Evolutionary conservation across 2,797 vertebrate genomes (phyloP), one percentile per base, ranked within the genome.

Genomic region (Silurus lanzhouensis): DNA sequence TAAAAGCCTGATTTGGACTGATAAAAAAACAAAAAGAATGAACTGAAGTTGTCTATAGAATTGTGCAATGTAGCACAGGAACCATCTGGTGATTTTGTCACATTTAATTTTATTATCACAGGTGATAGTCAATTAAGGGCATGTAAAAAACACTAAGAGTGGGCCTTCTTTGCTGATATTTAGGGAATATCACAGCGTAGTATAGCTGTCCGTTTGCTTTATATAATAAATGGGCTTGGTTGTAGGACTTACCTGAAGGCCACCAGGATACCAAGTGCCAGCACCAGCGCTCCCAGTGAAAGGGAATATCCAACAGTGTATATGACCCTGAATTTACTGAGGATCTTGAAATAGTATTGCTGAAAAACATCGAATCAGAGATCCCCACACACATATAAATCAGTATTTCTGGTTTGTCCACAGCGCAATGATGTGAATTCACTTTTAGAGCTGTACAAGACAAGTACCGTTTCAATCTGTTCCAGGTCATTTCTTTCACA

Each of bases 251-350:
- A 98, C 97, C 97, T 98, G 94, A 98, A 97, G 75, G 93, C 92
- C 88, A 96, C 94, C 61, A 98, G 92, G 84, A 97, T 94, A 31
- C 94, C 90, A 52, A 98, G 92, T 0, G 97, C 97, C 83, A 97
- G 88, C 27, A 97, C 92, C 87, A 98, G 90, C 0, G 97, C 95
- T 44, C 95, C 93, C 46, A 98, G 92, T 0, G 97, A 98, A 76
- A 97, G 86, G 15, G 97, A 97, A 83, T 98, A 98, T 31, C 97
- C 97, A 2, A 98, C 93, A 0, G 96, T 98, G 92, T 98, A 98
- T 93, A 98, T 94, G 48, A 95, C 89, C 74, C 93, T 91, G 64
- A 96, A 92, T 66, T 92, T 92, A 66, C 93, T 94, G 88, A 96
- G 91, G 81, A 97, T 95, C 88, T 94, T 91, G 60, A 91, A 91